phyloP scores from a whole-genome alignment of 2,797 vertebrate genomes.

The Fistularia tabacaria region DNA sequence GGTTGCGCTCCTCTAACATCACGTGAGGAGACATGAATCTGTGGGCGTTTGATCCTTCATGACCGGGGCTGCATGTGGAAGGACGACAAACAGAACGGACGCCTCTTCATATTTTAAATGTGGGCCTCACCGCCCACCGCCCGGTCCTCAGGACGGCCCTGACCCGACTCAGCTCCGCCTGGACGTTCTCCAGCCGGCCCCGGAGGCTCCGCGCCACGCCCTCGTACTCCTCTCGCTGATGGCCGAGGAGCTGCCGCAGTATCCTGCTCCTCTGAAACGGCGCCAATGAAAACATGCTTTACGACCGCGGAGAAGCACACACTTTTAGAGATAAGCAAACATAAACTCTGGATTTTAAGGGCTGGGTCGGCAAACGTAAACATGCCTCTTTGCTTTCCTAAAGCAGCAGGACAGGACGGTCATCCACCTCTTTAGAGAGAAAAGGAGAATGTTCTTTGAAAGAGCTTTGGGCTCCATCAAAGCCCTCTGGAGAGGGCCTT shows the following conservation, averaged over 20 bases:
- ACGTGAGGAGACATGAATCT: no score
- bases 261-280: constrained; percentile 76
- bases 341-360: constrained; percentile 29
- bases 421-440: constrained; percentile 41
- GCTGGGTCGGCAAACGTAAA: constrained; percentile 57
- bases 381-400: constrained; percentile 41
- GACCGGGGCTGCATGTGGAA: not conserved
- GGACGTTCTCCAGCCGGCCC: constrained; percentile 71
- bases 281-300: constrained; percentile 41
- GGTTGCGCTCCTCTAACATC: no score
- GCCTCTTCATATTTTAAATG: constrained; percentile 15
- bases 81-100: constrained; percentile 9
- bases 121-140: constrained; percentile 75
- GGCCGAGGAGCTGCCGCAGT: constrained; percentile 71
- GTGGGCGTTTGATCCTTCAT: no score
- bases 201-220: constrained; percentile 72
- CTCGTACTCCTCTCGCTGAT: constrained; percentile 70
- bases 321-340: constrained; percentile 22
- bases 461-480: not conserved
- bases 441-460: not conserved
- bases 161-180: constrained; percentile 76
- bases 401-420: constrained; percentile 40
- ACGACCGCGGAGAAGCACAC: constrained; percentile 24
- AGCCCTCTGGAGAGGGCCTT: no score
- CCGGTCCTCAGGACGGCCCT: constrained; percentile 70